Evolutionary conservation across 1,140 invertebrate species (phyloP), one percentile per base, ranked within the genome.

Genomic region (Dryas iulia): DNA sequence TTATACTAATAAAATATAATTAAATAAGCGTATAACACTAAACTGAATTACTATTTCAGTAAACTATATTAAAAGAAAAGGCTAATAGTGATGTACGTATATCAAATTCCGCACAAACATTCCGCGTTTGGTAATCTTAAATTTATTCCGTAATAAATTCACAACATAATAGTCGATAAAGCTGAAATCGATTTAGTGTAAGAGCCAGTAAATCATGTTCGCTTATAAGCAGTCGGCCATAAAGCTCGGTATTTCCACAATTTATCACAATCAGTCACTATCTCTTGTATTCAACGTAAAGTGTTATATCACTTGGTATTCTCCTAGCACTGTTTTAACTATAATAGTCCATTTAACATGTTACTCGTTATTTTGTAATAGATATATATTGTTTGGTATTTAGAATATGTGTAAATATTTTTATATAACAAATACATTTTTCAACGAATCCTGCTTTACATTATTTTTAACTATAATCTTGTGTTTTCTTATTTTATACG

Each of bases 201-300:
- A 63, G 52, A 63, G 61, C 24, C 52, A 24, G 47, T 63, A 63
- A 56, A 63, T 63, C 61, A 63, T 54, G 61, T 63, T 63, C 26
- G 61, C 52, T 54, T 54, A 63, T 52, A 53, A 47, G 35, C 61
- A 54, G 61, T 30, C 30, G 28, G 24, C 61, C 52, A 63, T 63
- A 56, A 63, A 63, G 47, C 47, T 30, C 60, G 28, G 25, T 63
- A 56, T 63, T 63, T 63, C 61, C 21, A 63, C 61, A 56, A 63
- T 63, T 28, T 63, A 63, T 62, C 59, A 52, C 59, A 62, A 62
- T 62, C 59, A 63, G 26, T 63, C 61, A 56, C 18, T 63, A 63
- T 30, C 56, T 53, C 60, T 53, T 8, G 52, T 63, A 54, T 54
- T 63, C 52, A 56, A 33, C 61, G 30, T 63, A 25, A 26, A 26